Evolutionary conservation across 2,797 vertebrate species (phyloP).

Genomic region (Columba guinea): DNA sequence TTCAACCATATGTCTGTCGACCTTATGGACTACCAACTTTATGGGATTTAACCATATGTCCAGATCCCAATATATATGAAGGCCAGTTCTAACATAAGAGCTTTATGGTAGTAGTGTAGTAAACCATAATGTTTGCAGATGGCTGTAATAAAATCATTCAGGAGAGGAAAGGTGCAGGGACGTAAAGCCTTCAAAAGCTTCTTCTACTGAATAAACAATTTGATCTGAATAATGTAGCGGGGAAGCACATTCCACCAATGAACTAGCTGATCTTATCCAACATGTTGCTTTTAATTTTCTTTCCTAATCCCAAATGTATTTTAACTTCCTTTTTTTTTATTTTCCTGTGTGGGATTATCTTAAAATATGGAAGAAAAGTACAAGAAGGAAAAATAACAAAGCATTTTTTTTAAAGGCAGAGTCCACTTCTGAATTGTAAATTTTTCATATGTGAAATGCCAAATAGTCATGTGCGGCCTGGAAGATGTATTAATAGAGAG

Average conservation of each 20-base stretch:
- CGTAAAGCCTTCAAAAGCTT: slow-evolving; percentile 71
- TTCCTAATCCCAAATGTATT: slow-evolving; percentile 41
- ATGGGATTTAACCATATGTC: slow-evolving; percentile 71
- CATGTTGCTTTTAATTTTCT: slow-evolving; percentile 58
- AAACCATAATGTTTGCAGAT: slow-evolving; percentile 80
- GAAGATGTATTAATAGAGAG: slow-evolving; percentile 44
- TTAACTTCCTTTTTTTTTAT: slow-evolving; percentile 51
- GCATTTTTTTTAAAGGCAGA: neutral
- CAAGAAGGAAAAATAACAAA: slow-evolving; percentile 51
- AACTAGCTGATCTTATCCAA: slow-evolving; percentile 42
- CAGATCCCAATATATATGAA: slow-evolving; percentile 66
- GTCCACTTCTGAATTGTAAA: neutral
- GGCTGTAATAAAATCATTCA: slow-evolving; percentile 78
- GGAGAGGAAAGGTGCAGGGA: slow-evolving; percentile 74
- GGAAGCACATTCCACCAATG: slow-evolving; percentile 65
- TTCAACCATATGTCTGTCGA: slow-evolving; percentile 70
- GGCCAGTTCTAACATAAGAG: slow-evolving; percentile 76
- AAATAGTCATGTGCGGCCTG: slow-evolving; percentile 11
- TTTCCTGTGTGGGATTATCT: slow-evolving; percentile 34
- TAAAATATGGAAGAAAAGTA: slow-evolving; percentile 52
- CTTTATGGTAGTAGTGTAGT: slow-evolving; percentile 75
- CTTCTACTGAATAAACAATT: slow-evolving; percentile 68
- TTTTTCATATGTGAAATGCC: slow-evolving; percentile 30
- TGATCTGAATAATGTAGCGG: slow-evolving; percentile 69
- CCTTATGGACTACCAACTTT: slow-evolving; percentile 70